Percentiles rank a stretch among this genome's conserved stretches.
Conservation (phyloP, 2,797 vertebrate species). For the Microctenopoma stevenorrisi region DNA sequence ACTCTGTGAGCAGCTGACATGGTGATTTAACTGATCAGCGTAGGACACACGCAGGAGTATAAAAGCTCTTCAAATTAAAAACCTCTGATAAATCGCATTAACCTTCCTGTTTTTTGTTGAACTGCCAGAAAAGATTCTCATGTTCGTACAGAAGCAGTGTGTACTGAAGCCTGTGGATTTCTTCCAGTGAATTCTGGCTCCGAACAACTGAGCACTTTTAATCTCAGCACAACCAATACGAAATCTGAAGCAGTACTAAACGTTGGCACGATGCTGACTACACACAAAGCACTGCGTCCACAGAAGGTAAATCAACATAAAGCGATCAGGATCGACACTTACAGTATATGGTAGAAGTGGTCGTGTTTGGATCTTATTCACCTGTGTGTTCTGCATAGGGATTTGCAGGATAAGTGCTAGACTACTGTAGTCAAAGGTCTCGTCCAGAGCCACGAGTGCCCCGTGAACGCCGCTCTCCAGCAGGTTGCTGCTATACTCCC, state of each 20-base stretch:
- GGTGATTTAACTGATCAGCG: background rate
- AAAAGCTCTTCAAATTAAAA: conserved; percentile 8
- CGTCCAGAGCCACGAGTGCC: conserved; percentile 91
- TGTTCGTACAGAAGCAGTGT: conserved; percentile 20
- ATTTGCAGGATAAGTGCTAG: conserved; percentile 95
- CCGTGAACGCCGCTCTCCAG: conserved; percentile 93
- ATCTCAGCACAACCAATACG: conserved; percentile 31
- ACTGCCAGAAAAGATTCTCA: background rate
- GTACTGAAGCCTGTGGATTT: conserved; percentile 13
- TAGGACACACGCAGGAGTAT: conserved; percentile 7
- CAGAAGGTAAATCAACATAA: conserved; percentile 10
- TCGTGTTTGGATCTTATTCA: conserved; percentile 47
- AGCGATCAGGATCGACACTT: too few species aligned
- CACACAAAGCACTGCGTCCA: conserved; percentile 19
- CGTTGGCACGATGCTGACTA: conserved; percentile 36
- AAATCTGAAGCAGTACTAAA: conserved; percentile 36
- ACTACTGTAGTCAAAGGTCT: conserved; percentile 95
- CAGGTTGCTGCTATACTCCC: conserved; percentile 92
- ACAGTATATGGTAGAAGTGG: background rate
- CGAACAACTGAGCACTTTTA: conserved; percentile 15
- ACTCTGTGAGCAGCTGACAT: conserved; percentile 9
- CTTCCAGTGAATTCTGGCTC: conserved; percentile 20
- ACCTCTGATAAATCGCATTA: conserved; percentile 3
- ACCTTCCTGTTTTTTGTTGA: background rate
- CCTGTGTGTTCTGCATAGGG: conserved; percentile 98